These are phyloP conservation scores for Acanthacorydalis orientalis DNA, from an alignment of 2,888 invertebrate genomes.

Conservation along the genomic window DNA sequence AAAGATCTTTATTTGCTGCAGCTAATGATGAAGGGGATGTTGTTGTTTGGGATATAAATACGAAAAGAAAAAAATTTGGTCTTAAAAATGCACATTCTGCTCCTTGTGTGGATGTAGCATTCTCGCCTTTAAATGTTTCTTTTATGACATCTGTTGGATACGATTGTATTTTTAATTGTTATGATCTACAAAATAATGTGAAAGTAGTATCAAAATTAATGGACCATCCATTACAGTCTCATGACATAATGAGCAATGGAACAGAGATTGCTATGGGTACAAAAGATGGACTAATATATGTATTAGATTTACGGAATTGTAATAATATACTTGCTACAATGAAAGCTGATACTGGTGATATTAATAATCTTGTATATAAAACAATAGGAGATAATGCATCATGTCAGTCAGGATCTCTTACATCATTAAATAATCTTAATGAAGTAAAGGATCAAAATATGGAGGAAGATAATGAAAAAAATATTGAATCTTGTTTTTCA, in stretches of 20 bases:
- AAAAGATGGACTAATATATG: constrained; percentile 32
- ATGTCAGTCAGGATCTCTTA: background rate
- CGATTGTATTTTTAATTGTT: constrained; percentile 37
- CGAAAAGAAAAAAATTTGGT: constrained; percentile 30
- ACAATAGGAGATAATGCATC: constrained; percentile 10
- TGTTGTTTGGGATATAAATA: constrained; percentile 27
- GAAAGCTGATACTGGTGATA: constrained; percentile 32
- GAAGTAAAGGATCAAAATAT: background rate
- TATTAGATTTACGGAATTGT: constrained; percentile 38
- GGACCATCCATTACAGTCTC: constrained; percentile 25
- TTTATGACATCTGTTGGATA: constrained; percentile 36
- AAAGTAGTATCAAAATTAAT: constrained; percentile 29
- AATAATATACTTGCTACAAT: constrained; percentile 29
- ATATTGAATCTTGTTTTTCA: background rate
- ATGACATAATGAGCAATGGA: constrained; percentile 27
- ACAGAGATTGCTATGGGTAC: constrained; percentile 36
- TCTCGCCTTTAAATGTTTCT: constrained; percentile 36
- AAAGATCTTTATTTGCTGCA: constrained; percentile 27
- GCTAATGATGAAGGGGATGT: constrained; percentile 36
- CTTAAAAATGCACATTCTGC: constrained; percentile 36
- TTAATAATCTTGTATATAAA: constrained; percentile 32
- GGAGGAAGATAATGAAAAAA: background rate
- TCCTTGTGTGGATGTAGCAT: constrained; percentile 37
- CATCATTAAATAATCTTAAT: background rate
- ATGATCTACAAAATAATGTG: constrained; percentile 33